Evolutionary conservation across 1,140 invertebrate genomes (phyloP), one percentile per base, ranked within the genome.

Genomic region (Drosophila serrata): DNA sequence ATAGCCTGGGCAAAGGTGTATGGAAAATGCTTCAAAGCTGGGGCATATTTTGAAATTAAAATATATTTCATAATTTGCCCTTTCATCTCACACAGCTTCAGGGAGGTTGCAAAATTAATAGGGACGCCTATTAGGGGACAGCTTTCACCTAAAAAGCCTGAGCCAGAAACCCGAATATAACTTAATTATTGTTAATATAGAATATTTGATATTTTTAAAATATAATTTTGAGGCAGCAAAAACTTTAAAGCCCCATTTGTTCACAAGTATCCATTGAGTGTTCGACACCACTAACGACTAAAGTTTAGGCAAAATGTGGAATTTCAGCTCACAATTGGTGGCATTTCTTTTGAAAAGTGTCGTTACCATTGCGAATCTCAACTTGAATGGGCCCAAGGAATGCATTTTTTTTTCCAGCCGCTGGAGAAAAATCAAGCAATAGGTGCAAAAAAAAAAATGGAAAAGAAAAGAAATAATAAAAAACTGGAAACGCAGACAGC

Each of bases 51-150:
- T 61, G 58, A 39, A 63, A 78, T 46, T 57, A 78, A 49, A 62
- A 62, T 70, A 70, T 70, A 70, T 70, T 72, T 72, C n/a, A 69
- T 46, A 76, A 80, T 76, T 76, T 53, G 56, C 35, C 22, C 81
- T 84, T 84, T 84, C 65, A 85, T 85, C 60, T 72, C 45, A 5
- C 45, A 5, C 8, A n/a, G 24, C 60, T 48, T 9, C n/a, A 12
- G 27, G 35, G 51, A 51, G n/a, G 39, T 22, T 1, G 3, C n/a
- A 42, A 42, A 53, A n/a, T 53, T 53, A 53, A 35, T 53, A 9
- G 49, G 31, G 8, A 15, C 15, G 49, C 19, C 19, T 37, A 35
- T 67, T 48, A 24, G 4, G 4, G 27, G 56, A 13, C n/a, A 51
- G 42, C 7, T 37, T 22, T 37, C 15, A 15, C 13, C 1, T 22